These are phyloP conservation scores for Alces alces DNA, from an alignment of 2,113 vertebrate genomes.

Conservation along the genomic window DNA sequence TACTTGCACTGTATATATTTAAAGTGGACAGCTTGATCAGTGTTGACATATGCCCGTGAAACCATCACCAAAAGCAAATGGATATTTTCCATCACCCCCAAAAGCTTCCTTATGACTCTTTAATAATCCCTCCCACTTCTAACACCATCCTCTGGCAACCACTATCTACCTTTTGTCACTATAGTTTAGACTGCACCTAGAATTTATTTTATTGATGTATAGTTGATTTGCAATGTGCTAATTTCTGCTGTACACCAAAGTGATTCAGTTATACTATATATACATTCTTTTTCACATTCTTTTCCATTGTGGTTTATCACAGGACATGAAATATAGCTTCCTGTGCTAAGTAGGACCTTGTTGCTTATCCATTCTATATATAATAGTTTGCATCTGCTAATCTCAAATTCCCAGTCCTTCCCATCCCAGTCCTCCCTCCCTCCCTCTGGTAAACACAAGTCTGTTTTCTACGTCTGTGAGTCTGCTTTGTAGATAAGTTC, in stretches of 20 bases:
- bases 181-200: not conserved
- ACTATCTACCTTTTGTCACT: not conserved
- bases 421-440: fast-evolving
- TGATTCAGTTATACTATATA: not conserved
- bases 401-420: not conserved
- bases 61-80: not conserved
- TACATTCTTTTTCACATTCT: not conserved
- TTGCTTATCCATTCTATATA: not conserved
- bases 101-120: not conserved
- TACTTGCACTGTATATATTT: not conserved
- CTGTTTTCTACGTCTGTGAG: not conserved
- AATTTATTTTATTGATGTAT: not conserved
- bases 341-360: not conserved
- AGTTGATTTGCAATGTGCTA: not conserved
- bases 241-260: not conserved
- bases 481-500: not conserved
- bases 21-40: not conserved
- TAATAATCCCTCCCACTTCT: not conserved
- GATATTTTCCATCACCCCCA: not conserved
- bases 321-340: not conserved
- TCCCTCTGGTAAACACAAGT: not conserved
- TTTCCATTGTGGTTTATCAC: not conserved
- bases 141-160: not conserved
- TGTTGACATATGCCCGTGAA: not conserved
- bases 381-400: not conserved